Conservation (phyloP, 2,888 invertebrate genomes). For the Lycophotia porphyrea region DNA sequence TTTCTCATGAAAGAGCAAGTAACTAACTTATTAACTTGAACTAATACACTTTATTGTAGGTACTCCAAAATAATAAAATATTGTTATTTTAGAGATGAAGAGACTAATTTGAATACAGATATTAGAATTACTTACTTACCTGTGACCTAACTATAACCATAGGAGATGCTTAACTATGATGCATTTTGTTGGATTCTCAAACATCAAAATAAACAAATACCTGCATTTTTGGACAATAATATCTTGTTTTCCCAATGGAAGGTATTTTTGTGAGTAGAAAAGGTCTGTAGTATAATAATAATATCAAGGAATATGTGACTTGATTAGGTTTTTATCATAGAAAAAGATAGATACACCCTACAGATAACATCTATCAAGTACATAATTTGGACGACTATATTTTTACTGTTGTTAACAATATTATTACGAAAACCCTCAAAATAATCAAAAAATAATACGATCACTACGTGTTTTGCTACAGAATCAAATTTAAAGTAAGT, state of each 20-base stretch:
- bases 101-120: neutral
- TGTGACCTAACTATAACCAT: neutral
- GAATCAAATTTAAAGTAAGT: neutral
- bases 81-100: neutral
- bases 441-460: conserved; percentile 14
- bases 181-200: conserved; percentile 15
- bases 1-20: neutral
- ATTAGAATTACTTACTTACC: neutral
- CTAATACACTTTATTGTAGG: neutral
- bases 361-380: neutral
- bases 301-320: conserved; percentile 21
- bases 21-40: neutral
- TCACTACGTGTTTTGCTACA: conserved; percentile 3
- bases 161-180: neutral
- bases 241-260: neutral
- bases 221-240: neutral
- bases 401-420: neutral
- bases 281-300: neutral
- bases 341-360: conserved; percentile 2
- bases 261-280: neutral
- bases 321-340: conserved; percentile 13
- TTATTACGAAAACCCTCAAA: conserved; percentile 2
- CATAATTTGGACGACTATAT: conserved; percentile 5
- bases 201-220: conserved; percentile 21
- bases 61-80: neutral